Conservation (phyloP, 2,888 invertebrate species). For the Ophioninae sp. region DNA sequence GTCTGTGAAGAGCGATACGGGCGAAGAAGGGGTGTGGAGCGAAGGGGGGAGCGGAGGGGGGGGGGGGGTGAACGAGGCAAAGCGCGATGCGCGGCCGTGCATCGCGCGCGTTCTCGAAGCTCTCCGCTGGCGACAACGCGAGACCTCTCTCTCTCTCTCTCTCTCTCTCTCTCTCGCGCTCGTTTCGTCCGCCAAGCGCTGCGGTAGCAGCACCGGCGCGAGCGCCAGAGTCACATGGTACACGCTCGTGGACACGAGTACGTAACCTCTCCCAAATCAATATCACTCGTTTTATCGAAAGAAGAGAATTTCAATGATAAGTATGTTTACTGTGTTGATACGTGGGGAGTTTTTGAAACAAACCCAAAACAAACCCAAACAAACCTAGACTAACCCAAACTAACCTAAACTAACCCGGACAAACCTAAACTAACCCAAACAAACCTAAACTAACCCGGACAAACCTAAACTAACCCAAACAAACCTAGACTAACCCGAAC, state of each 20-base stretch:
- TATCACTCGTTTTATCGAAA: constrained; percentile 79
- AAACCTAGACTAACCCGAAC: too few species aligned
- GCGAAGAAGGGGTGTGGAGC: too few species aligned
- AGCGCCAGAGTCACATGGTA: constrained; percentile 75
- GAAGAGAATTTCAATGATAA: constrained; percentile 8
- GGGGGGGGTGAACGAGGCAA: constrained; percentile 52
- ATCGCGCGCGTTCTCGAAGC: constrained; percentile 69
- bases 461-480: too few species aligned
- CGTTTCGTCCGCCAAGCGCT: constrained; percentile 44
- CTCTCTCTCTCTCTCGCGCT: constrained; percentile 64
- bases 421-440: too few species aligned
- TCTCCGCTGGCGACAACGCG: constrained; percentile 47
- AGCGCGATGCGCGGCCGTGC: constrained; percentile 78
- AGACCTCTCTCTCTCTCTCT: constrained; percentile 65
- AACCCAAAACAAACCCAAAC: background rate
- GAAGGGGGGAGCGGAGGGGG: background rate
- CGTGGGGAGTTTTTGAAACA: background rate
- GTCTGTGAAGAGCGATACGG: too few species aligned
- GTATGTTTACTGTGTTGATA: constrained; percentile 14
- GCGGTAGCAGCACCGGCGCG: constrained; percentile 51
- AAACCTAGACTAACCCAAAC: too few species aligned
- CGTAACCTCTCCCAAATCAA: constrained; percentile 81
- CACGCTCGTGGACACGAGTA: constrained; percentile 77
- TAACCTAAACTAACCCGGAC: too few species aligned
- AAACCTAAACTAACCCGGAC: too few species aligned